Evolutionary conservation across 2,797 vertebrate genomes (phyloP), one percentile per base, ranked within the genome.

Genomic region (Parotocinclus haroldoi): DNA sequence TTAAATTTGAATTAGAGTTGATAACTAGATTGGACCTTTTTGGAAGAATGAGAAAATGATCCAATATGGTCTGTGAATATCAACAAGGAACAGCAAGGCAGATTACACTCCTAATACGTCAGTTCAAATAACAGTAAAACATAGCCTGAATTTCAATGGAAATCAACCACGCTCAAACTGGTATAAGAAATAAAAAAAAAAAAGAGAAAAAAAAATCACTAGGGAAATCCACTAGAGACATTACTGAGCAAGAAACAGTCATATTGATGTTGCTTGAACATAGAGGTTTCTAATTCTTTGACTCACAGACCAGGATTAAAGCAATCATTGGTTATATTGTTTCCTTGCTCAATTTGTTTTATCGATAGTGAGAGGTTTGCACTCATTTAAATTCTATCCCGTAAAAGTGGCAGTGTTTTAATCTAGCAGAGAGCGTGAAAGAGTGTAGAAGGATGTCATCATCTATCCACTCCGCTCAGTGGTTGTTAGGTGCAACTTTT

Each of bases 41-140:
- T 16, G 14, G 3, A 14, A 7, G n/a, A 16, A 4, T n/a, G n/a
- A 19, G 10, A 18, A 50, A 16, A 16, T 50, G 13, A 50, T 68
- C 37, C 11, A 63, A 48, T 13, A 27, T 39, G 46, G 14, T 50
- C 13, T 61, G 51, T 27, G 62, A 55, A 65, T 65, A 44, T 55
- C 51, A 37, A 42, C 18, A 8, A 46, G 52, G 19, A 45, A 42
- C 40, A 65, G 51, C 27, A 39, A 65, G 17, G 19, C 13, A 16
- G 52, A 65, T 55, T 52, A 65, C 14, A 42, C 40, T 39, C 42
- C n/a, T 65, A 65, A 55, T 55, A 46, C 63, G 40, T 44, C 51
- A 54, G 62, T 36, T 46, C 39, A 64, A 64, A 64, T 44, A 38
- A 54, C 48, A 50, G 14, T 4, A 14, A 50, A 14, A 50, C 48